These are phyloP conservation scores for Thunnus maccoyii DNA, from an alignment of 2,113 vertebrate genomes.

Conservation along the genomic window DNA sequence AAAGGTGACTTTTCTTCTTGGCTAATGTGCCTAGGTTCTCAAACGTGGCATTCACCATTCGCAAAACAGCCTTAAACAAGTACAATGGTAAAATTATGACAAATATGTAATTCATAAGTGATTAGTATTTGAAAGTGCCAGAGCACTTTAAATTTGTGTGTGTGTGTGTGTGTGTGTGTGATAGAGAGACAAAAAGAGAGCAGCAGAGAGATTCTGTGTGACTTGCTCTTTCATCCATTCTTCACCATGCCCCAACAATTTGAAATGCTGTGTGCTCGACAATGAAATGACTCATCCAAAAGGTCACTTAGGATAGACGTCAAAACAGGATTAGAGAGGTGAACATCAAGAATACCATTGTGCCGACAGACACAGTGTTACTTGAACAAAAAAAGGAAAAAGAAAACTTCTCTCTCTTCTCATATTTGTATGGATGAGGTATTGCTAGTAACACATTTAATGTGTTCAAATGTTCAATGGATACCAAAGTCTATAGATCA, in stretches of 20 bases:
- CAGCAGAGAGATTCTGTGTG: neutral
- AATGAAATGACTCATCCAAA: constrained; percentile 23
- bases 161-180: neutral
- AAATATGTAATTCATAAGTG: too few species aligned
- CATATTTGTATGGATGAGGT: neutral
- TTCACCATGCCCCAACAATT: constrained; percentile 7
- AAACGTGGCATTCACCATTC: too few species aligned
- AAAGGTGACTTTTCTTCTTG: too few species aligned
- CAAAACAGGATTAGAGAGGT: constrained; percentile 3
- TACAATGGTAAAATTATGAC: too few species aligned
- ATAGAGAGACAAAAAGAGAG: neutral
- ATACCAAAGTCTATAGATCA: neutral
- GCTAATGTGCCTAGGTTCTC: too few species aligned
- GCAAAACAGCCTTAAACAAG: too few species aligned
- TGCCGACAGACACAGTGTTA: neutral
- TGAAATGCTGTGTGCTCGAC: neutral
- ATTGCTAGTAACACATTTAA: neutral
- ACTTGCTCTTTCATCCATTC: constrained; percentile 1
- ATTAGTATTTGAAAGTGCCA: too few species aligned
- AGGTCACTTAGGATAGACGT: neutral
- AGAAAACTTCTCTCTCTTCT: neutral
- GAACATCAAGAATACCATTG: neutral
- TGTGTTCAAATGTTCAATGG: neutral
- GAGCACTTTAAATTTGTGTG: too few species aligned
- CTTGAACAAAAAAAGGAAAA: too few species aligned